Conservation (phyloP, 2,888 invertebrate genomes). For the Stegana nigrithorax region DNA sequence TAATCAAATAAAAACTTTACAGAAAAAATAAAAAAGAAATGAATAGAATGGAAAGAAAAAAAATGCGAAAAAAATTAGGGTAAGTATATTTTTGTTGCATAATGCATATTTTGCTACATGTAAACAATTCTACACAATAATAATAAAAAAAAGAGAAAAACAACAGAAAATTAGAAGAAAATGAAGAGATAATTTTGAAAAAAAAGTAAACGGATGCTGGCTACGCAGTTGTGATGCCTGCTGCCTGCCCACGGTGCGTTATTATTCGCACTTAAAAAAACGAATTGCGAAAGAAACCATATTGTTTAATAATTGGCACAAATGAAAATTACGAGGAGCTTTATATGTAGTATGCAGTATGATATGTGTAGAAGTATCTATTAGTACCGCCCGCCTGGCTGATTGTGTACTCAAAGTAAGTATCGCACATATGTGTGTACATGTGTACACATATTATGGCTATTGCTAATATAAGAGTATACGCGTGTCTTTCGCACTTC, state of each 20-base stretch:
- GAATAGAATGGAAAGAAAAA: neutral
- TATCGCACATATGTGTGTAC: neutral
- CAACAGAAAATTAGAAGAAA: no score
- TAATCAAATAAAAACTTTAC: neutral
- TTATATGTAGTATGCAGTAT: neutral
- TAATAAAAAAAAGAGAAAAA: no score
- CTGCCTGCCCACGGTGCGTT: conserved; percentile 9
- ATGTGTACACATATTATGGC: neutral
- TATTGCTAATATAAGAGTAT: no score
- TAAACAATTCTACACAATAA: conserved; percentile 27
- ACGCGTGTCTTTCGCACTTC: neutral
- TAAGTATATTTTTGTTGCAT: conserved; percentile 26
- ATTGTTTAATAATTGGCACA: conserved; percentile 23
- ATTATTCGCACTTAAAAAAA: conserved; percentile 8
- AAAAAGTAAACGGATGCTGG: no score
- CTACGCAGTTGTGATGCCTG: no score
- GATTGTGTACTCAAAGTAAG: no score
- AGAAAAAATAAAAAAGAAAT: neutral
- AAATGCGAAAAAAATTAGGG: conserved; percentile 2
- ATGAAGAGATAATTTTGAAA: no score
- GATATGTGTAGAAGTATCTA: no score
- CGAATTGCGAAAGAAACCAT: conserved; percentile 25
- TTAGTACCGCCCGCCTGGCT: no score
- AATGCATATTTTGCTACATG: conserved; percentile 13
- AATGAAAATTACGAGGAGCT: no score